Conservation (phyloP, 35 echinoderm and acorn worm species). For the Lytechinus pictus region DNA sequence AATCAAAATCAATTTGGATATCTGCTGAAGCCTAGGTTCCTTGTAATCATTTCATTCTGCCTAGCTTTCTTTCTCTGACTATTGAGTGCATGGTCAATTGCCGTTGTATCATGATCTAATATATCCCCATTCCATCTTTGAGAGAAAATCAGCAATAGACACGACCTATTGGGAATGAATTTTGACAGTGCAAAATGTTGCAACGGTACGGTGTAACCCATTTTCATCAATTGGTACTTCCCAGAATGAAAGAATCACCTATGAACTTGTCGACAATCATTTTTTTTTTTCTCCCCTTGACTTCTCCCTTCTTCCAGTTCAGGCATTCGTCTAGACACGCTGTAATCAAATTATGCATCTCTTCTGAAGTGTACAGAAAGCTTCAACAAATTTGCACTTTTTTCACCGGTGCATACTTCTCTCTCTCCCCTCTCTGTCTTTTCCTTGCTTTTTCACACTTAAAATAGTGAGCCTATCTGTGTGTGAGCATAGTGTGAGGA, state of each 20-base stretch:
- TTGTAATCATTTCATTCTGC: background rate
- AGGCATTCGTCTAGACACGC: background rate
- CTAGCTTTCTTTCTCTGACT: background rate
- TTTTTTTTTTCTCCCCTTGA: background rate
- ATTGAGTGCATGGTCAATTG: background rate
- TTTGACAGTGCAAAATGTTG: background rate
- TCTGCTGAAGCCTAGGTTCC: background rate
- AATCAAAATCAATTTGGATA: background rate
- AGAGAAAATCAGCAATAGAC: background rate
- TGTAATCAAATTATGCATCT: conserved; percentile 27
- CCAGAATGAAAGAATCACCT: background rate
- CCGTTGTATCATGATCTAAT: background rate
- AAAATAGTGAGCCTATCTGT: too few species aligned
- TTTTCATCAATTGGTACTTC: background rate
- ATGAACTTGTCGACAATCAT: background rate
- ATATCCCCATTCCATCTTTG: background rate
- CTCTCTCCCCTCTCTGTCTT: background rate
- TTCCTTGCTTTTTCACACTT: too few species aligned
- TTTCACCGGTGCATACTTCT: background rate
- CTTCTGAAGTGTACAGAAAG: conserved; percentile 38
- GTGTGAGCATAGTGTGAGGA: too few species aligned
- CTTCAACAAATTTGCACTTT: conserved; percentile 42
- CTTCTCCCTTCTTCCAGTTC: background rate
- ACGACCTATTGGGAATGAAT: background rate
- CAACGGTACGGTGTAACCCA: background rate